Evolutionary conservation across 35 echinoderm and acorn worm genomes (phyloP), one percentile per base, ranked within the genome.

Genomic region (Acanthaster planci): DNA sequence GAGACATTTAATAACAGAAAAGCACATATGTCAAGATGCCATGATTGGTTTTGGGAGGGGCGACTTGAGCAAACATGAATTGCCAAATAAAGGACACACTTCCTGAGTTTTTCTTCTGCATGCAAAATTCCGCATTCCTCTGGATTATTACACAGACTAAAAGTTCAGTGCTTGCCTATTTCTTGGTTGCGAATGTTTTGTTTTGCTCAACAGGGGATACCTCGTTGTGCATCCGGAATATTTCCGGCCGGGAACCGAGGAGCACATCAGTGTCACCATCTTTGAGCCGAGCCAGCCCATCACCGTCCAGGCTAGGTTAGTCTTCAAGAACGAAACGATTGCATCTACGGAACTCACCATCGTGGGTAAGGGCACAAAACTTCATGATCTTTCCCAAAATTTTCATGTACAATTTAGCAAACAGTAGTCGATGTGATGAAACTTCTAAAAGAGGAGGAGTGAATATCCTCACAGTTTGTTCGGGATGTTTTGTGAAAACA

Each of bases 241-340:
- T 34, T 89, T 97, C 83, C 89, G 94, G 60, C 91, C 94, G 0
- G 84, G 87, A 18, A 82, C 55, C 34, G 22, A 36, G n/a, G 95
- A 97, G 51, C 75, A 78, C 52, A 84, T 97, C 32, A 87, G 91
- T 54, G 82, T 97, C 37, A 97, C 95, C 56, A 93, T 97, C 80
- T 97, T 97, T 87, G 88, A 97, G 23, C 80, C 92, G 31, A 88
- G 84, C 29, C 84, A 91, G 67, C 88, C 91, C 39, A 60, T 93
- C 37, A 42, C 79, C 16, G 92, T 97, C 64, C 78, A 90, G 77
- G 88, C 85, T 17, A 87, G 82, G 47, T 84, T 97, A 88, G 52
- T 77, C 37, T 87, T 80, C 79, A 78, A 85, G 40, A 89, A 93
- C 29, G 52, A 93, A 55, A 87, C 84, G 7, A 50, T 97, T 37